Evolutionary conservation across 1,140 invertebrate genomes (phyloP).

Genomic region (Lepidurus packardi): DNA sequence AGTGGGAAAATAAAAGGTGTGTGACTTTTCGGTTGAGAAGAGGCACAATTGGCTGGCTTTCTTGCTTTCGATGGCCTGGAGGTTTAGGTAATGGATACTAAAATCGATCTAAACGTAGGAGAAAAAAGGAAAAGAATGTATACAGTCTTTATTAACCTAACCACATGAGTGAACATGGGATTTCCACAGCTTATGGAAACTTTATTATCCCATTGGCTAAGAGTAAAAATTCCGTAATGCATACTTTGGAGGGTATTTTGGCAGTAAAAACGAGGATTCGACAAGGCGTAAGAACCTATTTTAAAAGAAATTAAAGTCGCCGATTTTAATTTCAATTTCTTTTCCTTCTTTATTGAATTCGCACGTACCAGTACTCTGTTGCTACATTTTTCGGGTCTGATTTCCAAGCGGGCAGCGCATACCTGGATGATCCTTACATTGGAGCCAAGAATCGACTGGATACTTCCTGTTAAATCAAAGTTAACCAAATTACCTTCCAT

Average conservation of each 20-base stretch:
- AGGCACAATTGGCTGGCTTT: conserved; percentile 65
- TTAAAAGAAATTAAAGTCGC: conserved; percentile 44
- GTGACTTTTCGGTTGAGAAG: neutral
- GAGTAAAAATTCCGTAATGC: no score
- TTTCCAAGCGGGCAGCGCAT: conserved; percentile 85
- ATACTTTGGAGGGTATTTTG: conserved; percentile 75
- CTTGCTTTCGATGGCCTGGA: conserved; percentile 87
- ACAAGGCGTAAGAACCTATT: conserved; percentile 82
- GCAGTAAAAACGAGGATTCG: conserved; percentile 81
- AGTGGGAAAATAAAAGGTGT: conserved; percentile 25
- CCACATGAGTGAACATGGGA: no score
- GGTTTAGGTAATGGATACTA: conserved; percentile 91
- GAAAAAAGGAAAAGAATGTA: neutral
- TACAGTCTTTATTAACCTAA: no score
- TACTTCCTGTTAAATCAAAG: conserved; percentile 62
- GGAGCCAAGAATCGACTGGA: conserved; percentile 79
- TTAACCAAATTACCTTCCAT: no score
- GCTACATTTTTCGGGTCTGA: conserved; percentile 86
- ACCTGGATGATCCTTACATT: conserved; percentile 87
- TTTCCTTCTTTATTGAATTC: conserved; percentile 48
- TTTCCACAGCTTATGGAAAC: no score
- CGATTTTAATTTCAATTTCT: conserved; percentile 11
- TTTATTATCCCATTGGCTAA: no score
- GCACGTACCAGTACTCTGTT: conserved; percentile 74
- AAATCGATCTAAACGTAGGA: conserved; percentile 67